Conservation (phyloP, 2,888 invertebrate species). For the Dysmachus trigonus region DNA sequence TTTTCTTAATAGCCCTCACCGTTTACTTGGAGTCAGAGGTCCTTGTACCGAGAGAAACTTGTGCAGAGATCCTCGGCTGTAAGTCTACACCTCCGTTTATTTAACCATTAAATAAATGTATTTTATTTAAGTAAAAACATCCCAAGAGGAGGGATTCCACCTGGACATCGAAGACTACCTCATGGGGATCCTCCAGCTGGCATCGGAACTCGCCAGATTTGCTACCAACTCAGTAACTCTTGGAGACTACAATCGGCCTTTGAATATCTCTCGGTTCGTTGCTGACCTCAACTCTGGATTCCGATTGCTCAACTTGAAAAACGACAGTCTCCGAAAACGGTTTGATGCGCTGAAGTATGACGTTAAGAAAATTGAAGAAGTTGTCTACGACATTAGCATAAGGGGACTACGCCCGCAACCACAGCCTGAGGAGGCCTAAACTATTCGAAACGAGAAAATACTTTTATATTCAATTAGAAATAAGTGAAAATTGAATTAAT, state of each 20-base stretch:
- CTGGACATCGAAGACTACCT: conserved; percentile 92
- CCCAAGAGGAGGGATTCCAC: conserved; percentile 79
- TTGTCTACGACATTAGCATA: conserved; percentile 87
- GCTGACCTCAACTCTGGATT: conserved; percentile 90
- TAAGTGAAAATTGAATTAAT: background rate
- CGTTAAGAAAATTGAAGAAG: conserved; percentile 92
- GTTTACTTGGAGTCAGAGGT: conserved; percentile 83
- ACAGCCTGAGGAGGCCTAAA: conserved; percentile 21
- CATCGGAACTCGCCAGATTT: conserved; percentile 83
- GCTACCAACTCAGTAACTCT: conserved; percentile 86
- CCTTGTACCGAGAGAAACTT: conserved; percentile 77
- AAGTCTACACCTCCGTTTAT: conserved; percentile 57
- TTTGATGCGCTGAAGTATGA: conserved; percentile 91
- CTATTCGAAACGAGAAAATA: background rate
- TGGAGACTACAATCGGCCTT: conserved; percentile 82
- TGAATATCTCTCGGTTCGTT: conserved; percentile 86
- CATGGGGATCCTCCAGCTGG: conserved; percentile 81
- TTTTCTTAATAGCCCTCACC: conserved; percentile 80
- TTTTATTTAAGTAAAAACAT: conserved; percentile 71
- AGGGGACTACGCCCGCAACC: conserved; percentile 69
- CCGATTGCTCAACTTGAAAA: conserved; percentile 87
- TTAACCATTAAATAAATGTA: background rate
- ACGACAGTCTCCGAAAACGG: conserved; percentile 84
- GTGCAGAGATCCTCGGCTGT: conserved; percentile 83
- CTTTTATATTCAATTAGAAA: background rate